A percentile compares a stretch with the other conserved stretches of the same genome.
Evolutionary conservation across 2,113 vertebrate species (phyloP).

Genomic region (Eonycteris spelaea): DNA sequence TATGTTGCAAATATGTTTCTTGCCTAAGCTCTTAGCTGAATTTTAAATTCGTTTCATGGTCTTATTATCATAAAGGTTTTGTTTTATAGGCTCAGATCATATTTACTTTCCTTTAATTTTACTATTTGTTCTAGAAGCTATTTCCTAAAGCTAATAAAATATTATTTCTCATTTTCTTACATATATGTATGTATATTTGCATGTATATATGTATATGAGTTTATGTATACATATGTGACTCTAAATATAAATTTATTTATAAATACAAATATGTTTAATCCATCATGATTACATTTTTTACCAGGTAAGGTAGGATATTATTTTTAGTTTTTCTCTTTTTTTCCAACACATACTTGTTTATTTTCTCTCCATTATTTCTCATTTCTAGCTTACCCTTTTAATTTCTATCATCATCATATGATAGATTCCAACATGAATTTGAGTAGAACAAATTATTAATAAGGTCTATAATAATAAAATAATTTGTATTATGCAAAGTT

Average conservation of each 20-base stretch:
- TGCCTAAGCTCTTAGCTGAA: background rate
- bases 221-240: background rate
- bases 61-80: background rate
- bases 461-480: background rate
- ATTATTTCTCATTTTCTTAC: background rate
- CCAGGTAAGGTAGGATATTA: background rate
- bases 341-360: background rate
- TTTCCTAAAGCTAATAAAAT: background rate
- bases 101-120: background rate
- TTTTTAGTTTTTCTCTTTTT: background rate
- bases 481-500: background rate
- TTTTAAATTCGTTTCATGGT: background rate
- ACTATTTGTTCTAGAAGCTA: background rate
- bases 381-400: background rate
- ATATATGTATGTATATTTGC: background rate
- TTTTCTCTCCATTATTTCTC: background rate
- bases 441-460: background rate
- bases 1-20: background rate
- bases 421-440: background rate
- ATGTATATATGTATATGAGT: too few species aligned
- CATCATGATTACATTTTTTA: background rate
- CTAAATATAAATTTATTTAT: background rate
- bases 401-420: background rate
- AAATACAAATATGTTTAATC: background rate
- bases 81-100: background rate